phyloP scores from a whole-genome alignment of 1,140 invertebrate species.

The Rhyzopertha dominica region DNA sequence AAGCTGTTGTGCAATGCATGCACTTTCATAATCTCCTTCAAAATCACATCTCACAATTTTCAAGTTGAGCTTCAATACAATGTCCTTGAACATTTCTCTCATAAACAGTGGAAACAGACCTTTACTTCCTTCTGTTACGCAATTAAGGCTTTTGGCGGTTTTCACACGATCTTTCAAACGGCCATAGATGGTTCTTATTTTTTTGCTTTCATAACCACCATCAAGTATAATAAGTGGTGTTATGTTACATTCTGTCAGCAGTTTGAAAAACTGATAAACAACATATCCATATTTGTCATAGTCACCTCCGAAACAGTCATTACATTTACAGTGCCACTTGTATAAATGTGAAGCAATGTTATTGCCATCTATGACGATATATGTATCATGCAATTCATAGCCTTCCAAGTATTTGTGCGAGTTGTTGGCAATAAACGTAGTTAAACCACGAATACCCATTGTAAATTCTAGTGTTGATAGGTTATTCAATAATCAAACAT shows the following conservation, averaged over 20 bases:
- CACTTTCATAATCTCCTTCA: conserved; percentile 84
- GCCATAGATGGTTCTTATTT: conserved; percentile 63
- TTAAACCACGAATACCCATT: conserved; percentile 81
- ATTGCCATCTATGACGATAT: conserved; percentile 78
- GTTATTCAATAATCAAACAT: too few relatives aligned
- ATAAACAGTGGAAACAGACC: conserved; percentile 66
- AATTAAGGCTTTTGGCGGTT: conserved; percentile 48
- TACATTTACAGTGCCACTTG: conserved; percentile 53
- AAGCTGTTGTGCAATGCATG: conserved; percentile 66
- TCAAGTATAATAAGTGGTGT: conserved; percentile 76
- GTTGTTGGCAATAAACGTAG: conserved; percentile 68
- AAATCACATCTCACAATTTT: conserved; percentile 67
- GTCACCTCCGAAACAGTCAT: conserved; percentile 78
- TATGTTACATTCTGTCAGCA: conserved; percentile 67
- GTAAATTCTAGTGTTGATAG: conserved; percentile 24
- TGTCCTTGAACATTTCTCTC: conserved; percentile 65
- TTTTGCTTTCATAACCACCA: conserved; percentile 71
- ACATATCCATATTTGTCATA: conserved; percentile 69
- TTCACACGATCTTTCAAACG: conserved; percentile 60
- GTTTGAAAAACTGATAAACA: conserved; percentile 65
- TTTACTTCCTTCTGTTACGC: conserved; percentile 45
- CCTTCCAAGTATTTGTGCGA: conserved; percentile 59
- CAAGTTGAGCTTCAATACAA: conserved; percentile 59
- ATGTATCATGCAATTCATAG: conserved; percentile 61
- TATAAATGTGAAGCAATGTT: conserved; percentile 72